A percentile compares a stretch with the other conserved stretches of the same genome.
These are phyloP conservation scores for Lysandra bellargus DNA, from an alignment of 2,888 invertebrate genomes.

Conservation along the genomic window DNA sequence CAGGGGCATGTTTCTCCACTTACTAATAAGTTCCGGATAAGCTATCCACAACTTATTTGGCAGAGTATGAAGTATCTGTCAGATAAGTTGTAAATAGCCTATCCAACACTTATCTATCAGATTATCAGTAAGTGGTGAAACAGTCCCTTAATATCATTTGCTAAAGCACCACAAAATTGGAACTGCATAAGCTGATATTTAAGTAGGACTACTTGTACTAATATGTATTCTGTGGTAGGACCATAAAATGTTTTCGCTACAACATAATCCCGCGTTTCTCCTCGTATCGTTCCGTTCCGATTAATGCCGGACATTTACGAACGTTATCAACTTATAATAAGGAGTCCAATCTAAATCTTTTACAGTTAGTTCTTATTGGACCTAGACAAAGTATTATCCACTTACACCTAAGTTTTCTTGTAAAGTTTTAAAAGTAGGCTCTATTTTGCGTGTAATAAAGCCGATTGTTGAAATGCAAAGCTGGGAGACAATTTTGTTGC, in stretches of 20 bases:
- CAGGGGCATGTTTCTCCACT: too few relatives aligned
- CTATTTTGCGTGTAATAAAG: too few relatives aligned
- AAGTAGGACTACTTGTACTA: not conserved
- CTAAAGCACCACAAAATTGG: not conserved
- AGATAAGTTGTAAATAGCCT: too few relatives aligned
- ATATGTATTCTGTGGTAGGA: not conserved
- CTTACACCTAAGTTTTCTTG: not conserved
- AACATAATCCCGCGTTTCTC: not conserved
- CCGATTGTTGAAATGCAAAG: too few relatives aligned
- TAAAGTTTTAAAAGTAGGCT: too few relatives aligned
- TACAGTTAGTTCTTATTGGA: not conserved
- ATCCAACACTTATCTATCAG: too few relatives aligned
- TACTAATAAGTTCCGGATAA: too few relatives aligned
- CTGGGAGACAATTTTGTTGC: not conserved
- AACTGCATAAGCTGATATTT: not conserved
- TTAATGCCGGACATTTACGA: not conserved
- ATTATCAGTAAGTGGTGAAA: too few relatives aligned
- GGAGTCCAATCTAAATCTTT: not conserved
- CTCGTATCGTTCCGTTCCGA: constrained; percentile 17
- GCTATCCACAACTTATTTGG: too few relatives aligned
- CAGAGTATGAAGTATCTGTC: too few relatives aligned
- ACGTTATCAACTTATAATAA: not conserved
- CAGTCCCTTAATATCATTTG: too few relatives aligned
- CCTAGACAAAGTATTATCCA: not conserved
- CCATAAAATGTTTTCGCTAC: not conserved